These are phyloP conservation scores for Spinus olivaceus DNA, from an alignment of 2,797 vertebrate species.

Conservation along the genomic window DNA sequence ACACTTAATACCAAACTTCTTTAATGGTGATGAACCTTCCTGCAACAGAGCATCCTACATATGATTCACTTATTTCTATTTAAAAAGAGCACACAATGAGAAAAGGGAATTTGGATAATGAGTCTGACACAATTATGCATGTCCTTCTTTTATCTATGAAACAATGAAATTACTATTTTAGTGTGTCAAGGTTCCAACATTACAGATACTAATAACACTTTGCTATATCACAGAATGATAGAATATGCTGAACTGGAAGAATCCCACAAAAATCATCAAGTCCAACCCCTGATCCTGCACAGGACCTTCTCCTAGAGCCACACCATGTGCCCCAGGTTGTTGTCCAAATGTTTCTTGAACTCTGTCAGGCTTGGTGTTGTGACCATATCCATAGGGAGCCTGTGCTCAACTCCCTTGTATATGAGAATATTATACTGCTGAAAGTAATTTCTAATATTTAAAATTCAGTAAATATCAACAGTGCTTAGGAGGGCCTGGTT, in stretches of 20 bases:
- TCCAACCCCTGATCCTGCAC: not conserved
- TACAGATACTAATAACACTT: not conserved
- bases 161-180: not conserved
- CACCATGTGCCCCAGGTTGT: accelerated
- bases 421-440: not conserved
- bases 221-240: not conserved
- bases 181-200: not conserved
- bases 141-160: not conserved
- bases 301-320: not conserved
- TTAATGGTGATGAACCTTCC: not conserved
- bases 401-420: too few species aligned
- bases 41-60: not conserved
- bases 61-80: not conserved
- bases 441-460: not conserved
- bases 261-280: not conserved
- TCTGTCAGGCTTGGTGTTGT: not conserved
- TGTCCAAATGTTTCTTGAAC: not conserved
- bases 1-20: not conserved
- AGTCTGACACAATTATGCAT: not conserved
- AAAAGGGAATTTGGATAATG: not conserved
- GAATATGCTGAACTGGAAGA: not conserved
- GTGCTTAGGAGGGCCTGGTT: not conserved
- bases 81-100: accelerated
- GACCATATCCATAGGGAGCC: not conserved
- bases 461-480: not conserved